These are phyloP conservation scores for Plutomurus gul DNA, from an alignment of 1,140 invertebrate genomes.

Conservation along the genomic window DNA sequence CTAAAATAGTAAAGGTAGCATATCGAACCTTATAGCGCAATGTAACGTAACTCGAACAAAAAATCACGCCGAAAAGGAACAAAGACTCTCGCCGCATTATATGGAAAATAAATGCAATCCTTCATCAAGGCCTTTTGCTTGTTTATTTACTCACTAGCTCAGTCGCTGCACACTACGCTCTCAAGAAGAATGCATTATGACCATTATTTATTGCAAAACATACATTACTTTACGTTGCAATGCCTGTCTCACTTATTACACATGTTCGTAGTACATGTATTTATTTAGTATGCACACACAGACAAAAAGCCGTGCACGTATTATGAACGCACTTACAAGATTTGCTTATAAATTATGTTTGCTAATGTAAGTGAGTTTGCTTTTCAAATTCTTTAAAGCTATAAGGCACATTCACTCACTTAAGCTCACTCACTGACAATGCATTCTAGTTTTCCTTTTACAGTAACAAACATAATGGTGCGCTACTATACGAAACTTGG, in stretches of 20 bases:
- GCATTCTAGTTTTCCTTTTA: too few species aligned
- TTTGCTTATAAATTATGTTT: too few species aligned
- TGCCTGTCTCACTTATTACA: not conserved
- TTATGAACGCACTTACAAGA: too few species aligned
- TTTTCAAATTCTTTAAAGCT: not conserved
- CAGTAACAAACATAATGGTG: too few species aligned
- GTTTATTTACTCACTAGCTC: not conserved
- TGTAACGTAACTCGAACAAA: not conserved
- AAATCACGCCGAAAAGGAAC: not conserved
- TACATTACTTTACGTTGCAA: not conserved
- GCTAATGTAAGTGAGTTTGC: not conserved
- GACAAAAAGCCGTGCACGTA: too few species aligned
- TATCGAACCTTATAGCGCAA: too few species aligned
- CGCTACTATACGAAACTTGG: too few species aligned
- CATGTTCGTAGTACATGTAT: too few species aligned
- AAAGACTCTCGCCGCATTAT: constrained; percentile 3
- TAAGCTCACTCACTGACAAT: not conserved
- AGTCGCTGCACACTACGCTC: not conserved
- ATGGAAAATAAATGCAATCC: constrained; percentile 9
- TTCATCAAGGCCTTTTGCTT: constrained; percentile 14
- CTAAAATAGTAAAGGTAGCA: too few species aligned
- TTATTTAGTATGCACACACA: too few species aligned
- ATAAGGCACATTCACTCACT: not conserved
- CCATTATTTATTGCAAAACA: constrained; percentile 23
- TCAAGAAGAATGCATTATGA: not conserved